phyloP scores from a whole-genome alignment of 2,113 vertebrate genomes.

The Pteronura brasiliensis region DNA sequence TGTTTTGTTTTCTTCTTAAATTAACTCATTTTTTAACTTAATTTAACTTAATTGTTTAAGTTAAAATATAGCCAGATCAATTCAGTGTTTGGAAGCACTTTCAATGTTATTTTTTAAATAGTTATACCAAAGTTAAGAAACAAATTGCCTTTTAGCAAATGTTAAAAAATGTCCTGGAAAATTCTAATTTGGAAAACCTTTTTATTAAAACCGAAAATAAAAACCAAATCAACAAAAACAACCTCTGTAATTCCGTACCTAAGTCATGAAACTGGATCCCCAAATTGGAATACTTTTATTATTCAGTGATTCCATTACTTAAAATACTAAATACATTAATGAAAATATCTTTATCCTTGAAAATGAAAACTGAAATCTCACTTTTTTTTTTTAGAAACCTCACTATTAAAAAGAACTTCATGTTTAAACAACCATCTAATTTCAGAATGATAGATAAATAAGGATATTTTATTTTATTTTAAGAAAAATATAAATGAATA shows the following conservation, averaged over 20 bases:
- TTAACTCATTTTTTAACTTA: constrained; percentile 29
- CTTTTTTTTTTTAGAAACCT: background rate
- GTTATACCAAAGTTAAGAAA: background rate
- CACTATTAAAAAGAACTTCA: background rate
- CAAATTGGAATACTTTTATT: background rate
- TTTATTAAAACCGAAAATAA: background rate
- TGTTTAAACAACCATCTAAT: background rate
- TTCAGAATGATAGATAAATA: background rate
- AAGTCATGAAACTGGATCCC: background rate
- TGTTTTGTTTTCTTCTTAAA: constrained; percentile 30
- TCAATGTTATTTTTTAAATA: background rate
- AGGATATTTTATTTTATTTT: background rate
- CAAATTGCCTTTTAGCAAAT: background rate
- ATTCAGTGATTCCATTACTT: background rate
- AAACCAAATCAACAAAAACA: background rate
- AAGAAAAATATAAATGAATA: background rate
- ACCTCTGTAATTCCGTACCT: background rate
- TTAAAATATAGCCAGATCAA: background rate
- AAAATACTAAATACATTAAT: background rate
- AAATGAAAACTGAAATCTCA: background rate
- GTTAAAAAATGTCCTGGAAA: background rate
- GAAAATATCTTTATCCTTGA: background rate
- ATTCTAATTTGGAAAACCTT: background rate
- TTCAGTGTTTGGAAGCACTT: background rate
- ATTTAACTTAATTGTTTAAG: background rate